phyloP scores from a whole-genome alignment of 2,797 vertebrate species.

The Ceryle rudis region DNA sequence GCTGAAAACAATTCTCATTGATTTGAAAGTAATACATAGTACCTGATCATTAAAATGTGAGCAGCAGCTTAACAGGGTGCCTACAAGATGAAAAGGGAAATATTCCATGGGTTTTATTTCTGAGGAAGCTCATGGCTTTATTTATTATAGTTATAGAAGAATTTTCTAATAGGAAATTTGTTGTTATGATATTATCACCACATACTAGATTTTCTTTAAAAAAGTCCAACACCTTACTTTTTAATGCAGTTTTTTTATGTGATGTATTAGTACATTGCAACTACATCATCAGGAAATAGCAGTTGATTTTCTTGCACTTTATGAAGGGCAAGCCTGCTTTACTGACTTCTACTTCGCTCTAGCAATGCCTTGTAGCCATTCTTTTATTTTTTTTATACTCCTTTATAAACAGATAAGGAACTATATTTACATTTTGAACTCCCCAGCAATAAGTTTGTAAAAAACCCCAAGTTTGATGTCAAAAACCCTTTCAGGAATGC shows the following conservation, averaged over 20 bases:
- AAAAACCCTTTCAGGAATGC: not conserved
- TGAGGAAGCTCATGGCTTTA: not conserved
- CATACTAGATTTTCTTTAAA: not conserved
- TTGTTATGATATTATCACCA: not conserved
- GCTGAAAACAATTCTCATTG: slow-evolving; percentile 41
- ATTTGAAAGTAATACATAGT: slow-evolving; percentile 17
- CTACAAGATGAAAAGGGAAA: not conserved
- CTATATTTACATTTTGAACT: not conserved
- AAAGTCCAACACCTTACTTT: not conserved
- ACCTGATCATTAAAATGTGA: not conserved
- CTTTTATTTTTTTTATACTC: not conserved
- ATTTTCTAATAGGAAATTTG: not conserved
- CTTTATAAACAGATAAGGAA: not conserved
- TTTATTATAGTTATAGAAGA: not conserved
- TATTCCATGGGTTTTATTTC: slow-evolving; percentile 27
- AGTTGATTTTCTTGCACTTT: not conserved
- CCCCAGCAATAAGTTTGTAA: not conserved
- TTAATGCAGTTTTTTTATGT: not conserved
- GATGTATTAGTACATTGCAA: not conserved
- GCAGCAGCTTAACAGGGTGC: not conserved
- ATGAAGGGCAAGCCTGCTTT: not conserved
- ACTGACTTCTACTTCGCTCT: not conserved
- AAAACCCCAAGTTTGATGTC: not conserved
- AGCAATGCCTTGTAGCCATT: not conserved
- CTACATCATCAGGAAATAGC: not conserved